These are phyloP conservation scores for Spea hammondii DNA, from an alignment of 2,797 vertebrate species.

Conservation along the genomic window DNA sequence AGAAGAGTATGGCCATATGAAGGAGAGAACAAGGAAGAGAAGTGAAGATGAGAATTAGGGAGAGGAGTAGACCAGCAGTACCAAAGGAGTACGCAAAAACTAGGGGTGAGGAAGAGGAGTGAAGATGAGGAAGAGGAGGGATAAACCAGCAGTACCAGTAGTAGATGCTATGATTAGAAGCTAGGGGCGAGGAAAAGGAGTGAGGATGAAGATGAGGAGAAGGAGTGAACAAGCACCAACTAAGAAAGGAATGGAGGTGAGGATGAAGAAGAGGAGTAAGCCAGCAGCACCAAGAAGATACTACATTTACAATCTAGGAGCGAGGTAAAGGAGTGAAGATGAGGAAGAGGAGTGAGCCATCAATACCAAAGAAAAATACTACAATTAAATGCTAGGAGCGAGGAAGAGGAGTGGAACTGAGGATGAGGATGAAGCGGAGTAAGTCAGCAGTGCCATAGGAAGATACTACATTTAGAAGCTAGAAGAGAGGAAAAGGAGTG, in stretches of 20 bases:
- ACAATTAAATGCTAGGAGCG: neutral
- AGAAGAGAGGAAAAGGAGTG: conserved; percentile 1
- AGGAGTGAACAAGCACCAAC: neutral
- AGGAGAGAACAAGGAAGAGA: conserved; percentile 7
- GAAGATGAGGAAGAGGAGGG: neutral
- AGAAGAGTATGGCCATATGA: neutral
- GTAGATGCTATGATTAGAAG: neutral
- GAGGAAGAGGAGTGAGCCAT: neutral
- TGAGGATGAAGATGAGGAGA: neutral
- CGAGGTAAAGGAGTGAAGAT: neutral
- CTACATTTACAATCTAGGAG: too few relatives aligned
- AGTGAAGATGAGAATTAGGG: conserved; percentile 5
- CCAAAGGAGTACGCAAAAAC: too few relatives aligned
- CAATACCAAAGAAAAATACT: neutral
- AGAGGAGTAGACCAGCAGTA: neutral
- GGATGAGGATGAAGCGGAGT: neutral
- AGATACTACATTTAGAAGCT: conserved; percentile 1
- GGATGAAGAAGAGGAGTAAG: neutral
- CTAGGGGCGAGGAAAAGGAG: neutral
- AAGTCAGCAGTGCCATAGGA: neutral
- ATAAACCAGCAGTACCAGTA: too few relatives aligned
- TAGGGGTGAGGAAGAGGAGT: neutral
- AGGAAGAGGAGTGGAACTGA: neutral
- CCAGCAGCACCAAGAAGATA: neutral
- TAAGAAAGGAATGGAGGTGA: neutral